phyloP scores from a whole-genome alignment of 2,888 invertebrate species.

The Lamellibrachia satsuma region DNA sequence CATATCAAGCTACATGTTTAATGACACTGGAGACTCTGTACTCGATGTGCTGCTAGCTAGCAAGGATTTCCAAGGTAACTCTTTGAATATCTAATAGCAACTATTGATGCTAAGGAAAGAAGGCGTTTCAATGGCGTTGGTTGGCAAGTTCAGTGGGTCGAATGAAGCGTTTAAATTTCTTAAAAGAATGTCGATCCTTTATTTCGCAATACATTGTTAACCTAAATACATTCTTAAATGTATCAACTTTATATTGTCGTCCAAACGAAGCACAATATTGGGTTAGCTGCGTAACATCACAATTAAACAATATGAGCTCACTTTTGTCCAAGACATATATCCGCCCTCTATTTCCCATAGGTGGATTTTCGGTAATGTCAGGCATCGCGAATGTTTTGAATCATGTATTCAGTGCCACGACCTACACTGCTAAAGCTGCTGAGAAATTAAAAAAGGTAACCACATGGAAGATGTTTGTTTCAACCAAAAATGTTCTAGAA shows the following conservation, averaged over 20 bases:
- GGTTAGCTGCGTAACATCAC: not conserved
- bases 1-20: not conserved
- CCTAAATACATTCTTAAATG: too few species aligned
- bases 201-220: too few species aligned
- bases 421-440: not conserved
- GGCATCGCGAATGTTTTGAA: not conserved
- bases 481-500: too few species aligned
- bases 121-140: not conserved
- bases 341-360: not conserved
- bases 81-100: not conserved
- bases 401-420: not conserved
- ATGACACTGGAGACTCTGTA: not conserved
- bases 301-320: not conserved
- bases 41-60: not conserved
- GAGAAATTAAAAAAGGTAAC: not conserved
- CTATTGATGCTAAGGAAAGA: not conserved
- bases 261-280: too few species aligned
- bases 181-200: too few species aligned
- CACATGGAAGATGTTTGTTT: too few species aligned
- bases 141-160: too few species aligned
- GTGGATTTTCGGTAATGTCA: not conserved
- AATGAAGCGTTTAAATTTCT: too few species aligned
- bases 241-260: too few species aligned
- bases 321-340: not conserved
- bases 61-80: not conserved